Conservation (phyloP, 2,797 vertebrate species). For the Oreonectes daqikongensis region DNA sequence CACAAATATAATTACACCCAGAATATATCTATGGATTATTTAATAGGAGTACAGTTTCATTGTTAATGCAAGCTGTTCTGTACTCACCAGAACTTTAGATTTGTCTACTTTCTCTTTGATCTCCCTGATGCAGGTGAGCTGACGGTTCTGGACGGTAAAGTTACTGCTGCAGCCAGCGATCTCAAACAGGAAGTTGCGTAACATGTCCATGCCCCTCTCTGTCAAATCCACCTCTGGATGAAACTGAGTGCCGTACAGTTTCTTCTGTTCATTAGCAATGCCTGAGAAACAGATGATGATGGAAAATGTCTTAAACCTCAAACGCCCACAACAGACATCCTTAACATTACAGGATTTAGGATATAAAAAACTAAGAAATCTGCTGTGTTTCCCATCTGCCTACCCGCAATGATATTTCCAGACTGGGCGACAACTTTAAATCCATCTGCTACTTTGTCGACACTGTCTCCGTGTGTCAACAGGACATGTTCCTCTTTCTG, state of each 20-base stretch:
- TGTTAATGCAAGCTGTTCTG: background rate
- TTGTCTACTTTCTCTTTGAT: conserved; percentile 91
- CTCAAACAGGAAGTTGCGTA: conserved; percentile 96
- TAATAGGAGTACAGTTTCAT: background rate
- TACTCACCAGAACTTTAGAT: conserved; percentile 94
- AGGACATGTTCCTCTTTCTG: conserved; percentile 97
- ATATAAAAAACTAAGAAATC: background rate
- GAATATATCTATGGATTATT: background rate
- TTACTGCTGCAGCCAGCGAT: conserved; percentile 92
- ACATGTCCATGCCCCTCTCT: conserved; percentile 90
- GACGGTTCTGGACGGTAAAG: conserved; percentile 93
- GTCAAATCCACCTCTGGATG: conserved; percentile 98
- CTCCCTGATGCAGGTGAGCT: conserved; percentile 86
- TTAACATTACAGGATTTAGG: background rate
- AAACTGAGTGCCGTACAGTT: conserved; percentile 97
- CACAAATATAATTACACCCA: too few relatives aligned
- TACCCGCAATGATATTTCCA: conserved; percentile 96
- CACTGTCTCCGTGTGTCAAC: conserved; percentile 95
- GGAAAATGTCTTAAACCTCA: background rate
- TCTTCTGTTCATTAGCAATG: conserved; percentile 97
- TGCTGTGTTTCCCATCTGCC: conserved; percentile 27
- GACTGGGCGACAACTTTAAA: conserved; percentile 98
- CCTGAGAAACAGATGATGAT: conserved; percentile 67
- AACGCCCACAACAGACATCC: background rate
- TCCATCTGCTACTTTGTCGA: conserved; percentile 98